Conservation (phyloP, 92 coral and sea anemone genomes). For the Virgularia gustaviana region DNA sequence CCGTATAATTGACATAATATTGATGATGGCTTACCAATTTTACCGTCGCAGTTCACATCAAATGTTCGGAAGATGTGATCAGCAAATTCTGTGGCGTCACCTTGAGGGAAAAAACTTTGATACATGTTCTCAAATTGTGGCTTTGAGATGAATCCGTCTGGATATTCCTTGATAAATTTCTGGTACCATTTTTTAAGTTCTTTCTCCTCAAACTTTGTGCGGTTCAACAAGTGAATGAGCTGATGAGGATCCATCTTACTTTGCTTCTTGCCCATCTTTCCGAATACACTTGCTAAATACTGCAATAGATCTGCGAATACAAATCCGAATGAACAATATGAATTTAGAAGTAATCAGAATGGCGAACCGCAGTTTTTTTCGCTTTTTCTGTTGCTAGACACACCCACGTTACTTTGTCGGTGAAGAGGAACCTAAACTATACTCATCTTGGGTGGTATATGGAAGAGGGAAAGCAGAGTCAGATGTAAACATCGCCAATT, state of each 20-base stretch:
- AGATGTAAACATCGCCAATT: slow-evolving; percentile 11
- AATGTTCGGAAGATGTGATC: slow-evolving; percentile 91
- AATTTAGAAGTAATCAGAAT: not conserved
- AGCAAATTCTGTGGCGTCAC: slow-evolving; percentile 90
- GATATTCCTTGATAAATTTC: slow-evolving; percentile 93
- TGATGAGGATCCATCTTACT: slow-evolving; percentile 91
- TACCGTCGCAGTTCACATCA: slow-evolving; percentile 91
- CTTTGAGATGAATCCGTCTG: slow-evolving; percentile 82
- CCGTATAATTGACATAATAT: slow-evolving; percentile 5
- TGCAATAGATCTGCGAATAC: no score
- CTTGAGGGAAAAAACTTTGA: slow-evolving; percentile 87
- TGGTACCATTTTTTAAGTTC: slow-evolving; percentile 92
- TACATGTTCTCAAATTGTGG: slow-evolving; percentile 95
- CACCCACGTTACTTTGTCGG: slow-evolving; percentile 16
- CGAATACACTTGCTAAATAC: no score
- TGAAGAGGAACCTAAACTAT: not conserved
- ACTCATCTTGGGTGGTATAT: slow-evolving; percentile 10
- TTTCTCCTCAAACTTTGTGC: slow-evolving; percentile 92
- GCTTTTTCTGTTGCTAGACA: not conserved
- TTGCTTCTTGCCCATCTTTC: slow-evolving; percentile 86
- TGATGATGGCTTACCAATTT: slow-evolving; percentile 70
- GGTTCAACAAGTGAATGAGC: slow-evolving; percentile 73
- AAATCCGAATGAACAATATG: no score
- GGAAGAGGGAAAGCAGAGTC: not conserved
- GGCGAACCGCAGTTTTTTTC: slow-evolving; percentile 19